phyloP scores from a whole-genome alignment of 2,888 invertebrate genomes.

The Rhopalosiphum nymphaeae region DNA sequence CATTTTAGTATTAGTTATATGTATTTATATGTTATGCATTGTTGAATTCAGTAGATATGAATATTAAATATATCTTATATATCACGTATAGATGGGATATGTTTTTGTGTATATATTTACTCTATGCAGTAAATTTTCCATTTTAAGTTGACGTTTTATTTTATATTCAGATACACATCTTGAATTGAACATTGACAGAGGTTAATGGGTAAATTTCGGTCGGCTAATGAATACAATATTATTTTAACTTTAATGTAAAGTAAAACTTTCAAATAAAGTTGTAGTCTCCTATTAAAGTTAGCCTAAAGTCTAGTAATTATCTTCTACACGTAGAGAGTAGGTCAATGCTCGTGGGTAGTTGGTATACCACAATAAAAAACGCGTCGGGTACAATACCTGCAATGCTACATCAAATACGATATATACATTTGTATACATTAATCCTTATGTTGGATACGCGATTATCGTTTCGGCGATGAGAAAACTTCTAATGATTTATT shows the following conservation, averaged over 20 bases:
- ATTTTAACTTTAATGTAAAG: background rate
- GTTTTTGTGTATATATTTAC: background rate
- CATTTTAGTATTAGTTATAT: background rate
- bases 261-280: background rate
- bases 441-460: background rate
- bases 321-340: background rate
- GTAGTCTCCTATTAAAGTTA: background rate
- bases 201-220: background rate
- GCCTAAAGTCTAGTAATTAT: no score
- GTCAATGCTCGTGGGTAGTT: background rate
- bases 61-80: background rate
- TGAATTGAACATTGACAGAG: background rate
- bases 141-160: background rate
- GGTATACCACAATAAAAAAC: background rate
- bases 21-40: background rate
- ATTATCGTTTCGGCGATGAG: background rate
- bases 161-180: background rate
- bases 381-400: background rate
- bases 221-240: background rate
- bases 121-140: background rate
- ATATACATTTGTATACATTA: no score
- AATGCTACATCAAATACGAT: background rate
- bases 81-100: background rate
- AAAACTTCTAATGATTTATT: background rate
- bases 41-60: background rate